These are phyloP conservation scores for Melanogrammus aeglefinus DNA, from an alignment of 2,797 vertebrate genomes.

Conservation along the genomic window DNA sequence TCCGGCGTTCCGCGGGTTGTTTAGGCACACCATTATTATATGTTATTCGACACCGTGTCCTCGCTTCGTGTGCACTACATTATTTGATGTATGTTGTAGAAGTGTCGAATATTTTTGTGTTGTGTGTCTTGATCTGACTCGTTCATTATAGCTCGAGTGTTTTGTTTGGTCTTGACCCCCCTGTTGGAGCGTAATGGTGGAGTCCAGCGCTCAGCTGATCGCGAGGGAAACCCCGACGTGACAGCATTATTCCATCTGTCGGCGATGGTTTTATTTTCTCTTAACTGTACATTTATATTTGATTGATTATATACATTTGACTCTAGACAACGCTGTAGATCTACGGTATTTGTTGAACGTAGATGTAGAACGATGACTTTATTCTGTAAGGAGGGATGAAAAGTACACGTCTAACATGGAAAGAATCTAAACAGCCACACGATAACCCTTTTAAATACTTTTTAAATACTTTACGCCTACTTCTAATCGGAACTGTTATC, in stretches of 20 bases:
- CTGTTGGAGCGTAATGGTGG: conserved; percentile 45
- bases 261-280: conserved; percentile 9
- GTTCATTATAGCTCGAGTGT: background rate
- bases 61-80: too few species aligned
- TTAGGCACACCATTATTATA: background rate
- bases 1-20: conserved; percentile 24
- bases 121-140: background rate
- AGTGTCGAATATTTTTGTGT: background rate
- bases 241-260: conserved; percentile 52
- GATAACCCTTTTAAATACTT: too few species aligned
- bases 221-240: conserved; percentile 70
- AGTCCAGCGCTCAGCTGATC: conserved; percentile 65
- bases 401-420: too few species aligned
- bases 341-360: too few species aligned
- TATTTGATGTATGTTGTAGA: background rate
- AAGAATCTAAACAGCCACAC: background rate
- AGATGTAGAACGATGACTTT: background rate
- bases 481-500: background rate
- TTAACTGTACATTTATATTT: background rate
- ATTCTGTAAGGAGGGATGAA: background rate
- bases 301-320: background rate
- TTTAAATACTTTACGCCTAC: too few species aligned
- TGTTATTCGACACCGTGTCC: background rate
- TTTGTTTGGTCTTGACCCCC: background rate
- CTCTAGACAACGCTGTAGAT: background rate